Conservation (phyloP, 2,888 invertebrate species). For the Ephialtes manifestator region DNA sequence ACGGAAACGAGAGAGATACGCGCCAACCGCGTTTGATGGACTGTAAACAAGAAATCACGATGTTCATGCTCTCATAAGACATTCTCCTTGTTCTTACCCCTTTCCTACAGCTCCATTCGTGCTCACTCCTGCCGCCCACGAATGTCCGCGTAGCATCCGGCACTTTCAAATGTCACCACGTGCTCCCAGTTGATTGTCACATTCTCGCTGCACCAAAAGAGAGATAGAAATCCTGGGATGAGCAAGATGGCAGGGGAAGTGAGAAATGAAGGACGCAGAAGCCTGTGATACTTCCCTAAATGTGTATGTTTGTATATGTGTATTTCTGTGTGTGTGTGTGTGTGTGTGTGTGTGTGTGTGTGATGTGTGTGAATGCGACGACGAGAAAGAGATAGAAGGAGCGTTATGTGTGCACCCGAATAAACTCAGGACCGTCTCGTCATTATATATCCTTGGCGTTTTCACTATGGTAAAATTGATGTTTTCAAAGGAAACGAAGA, state of each 20-base stretch:
- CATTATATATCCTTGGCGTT: neutral
- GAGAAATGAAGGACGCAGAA: neutral
- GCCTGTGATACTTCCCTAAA: neutral
- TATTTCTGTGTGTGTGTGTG: no score
- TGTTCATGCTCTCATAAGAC: conserved; percentile 62
- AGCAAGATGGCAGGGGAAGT: neutral
- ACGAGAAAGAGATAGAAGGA: neutral
- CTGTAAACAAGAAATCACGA: conserved; percentile 72
- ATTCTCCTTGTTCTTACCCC: conserved; percentile 42
- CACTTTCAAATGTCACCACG: conserved; percentile 60
- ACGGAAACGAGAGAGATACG: conserved; percentile 38
- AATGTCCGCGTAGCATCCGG: conserved; percentile 38
- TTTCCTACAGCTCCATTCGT: conserved; percentile 38
- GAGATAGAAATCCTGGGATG: conserved; percentile 8
- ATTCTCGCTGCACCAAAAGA: conserved; percentile 27
- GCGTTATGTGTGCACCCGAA: neutral
- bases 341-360: no score
- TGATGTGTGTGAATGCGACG: no score
- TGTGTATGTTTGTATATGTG: no score
- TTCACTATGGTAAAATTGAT: neutral
- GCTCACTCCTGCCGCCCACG: conserved; percentile 36
- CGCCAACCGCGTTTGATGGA: conserved; percentile 64
- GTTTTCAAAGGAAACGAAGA: neutral
- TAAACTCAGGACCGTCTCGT: neutral
- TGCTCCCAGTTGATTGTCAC: conserved; percentile 55